A percentile compares a stretch with the other conserved stretches of the same genome.
Conservation (phyloP, 2,797 vertebrate species). For the Mareca penelope region DNA sequence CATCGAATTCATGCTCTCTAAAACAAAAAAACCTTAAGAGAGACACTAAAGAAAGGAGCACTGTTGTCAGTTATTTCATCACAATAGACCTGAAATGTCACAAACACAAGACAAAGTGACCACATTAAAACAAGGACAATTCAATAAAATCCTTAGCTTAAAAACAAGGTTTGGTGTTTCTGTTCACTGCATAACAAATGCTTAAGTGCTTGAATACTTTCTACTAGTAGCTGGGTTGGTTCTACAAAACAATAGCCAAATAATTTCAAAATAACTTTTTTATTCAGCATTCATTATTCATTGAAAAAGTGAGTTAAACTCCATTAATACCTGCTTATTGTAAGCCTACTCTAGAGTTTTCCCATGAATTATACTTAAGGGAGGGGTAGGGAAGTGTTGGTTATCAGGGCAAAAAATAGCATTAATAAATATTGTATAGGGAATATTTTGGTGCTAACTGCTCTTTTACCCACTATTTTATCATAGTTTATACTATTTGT, state of each 20-base stretch:
- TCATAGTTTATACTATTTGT: neutral
- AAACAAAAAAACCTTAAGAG: slow-evolving; percentile 77
- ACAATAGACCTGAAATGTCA: slow-evolving; percentile 56
- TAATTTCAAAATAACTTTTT: neutral
- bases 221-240: neutral
- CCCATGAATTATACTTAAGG: neutral
- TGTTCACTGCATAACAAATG: neutral
- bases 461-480: neutral
- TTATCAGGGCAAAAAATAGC: neutral
- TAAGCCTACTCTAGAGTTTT: neutral
- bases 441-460: neutral
- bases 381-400: neutral
- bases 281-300: neutral
- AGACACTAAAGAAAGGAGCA: slow-evolving; percentile 61
- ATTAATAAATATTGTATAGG: neutral
- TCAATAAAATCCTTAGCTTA: neutral
- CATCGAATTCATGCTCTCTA: slow-evolving; percentile 85
- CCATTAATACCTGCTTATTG: neutral
- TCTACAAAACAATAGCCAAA: slow-evolving; percentile 12
- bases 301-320: neutral
- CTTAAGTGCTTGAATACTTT: neutral
- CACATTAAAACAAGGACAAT: slow-evolving; percentile 30
- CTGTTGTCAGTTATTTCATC: slow-evolving; percentile 46
- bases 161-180: neutral
- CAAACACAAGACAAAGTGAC: slow-evolving; percentile 34